Conservation (phyloP, 1,140 invertebrate genomes). For the fruit fly (Drosophila melanogaster) region DNA sequence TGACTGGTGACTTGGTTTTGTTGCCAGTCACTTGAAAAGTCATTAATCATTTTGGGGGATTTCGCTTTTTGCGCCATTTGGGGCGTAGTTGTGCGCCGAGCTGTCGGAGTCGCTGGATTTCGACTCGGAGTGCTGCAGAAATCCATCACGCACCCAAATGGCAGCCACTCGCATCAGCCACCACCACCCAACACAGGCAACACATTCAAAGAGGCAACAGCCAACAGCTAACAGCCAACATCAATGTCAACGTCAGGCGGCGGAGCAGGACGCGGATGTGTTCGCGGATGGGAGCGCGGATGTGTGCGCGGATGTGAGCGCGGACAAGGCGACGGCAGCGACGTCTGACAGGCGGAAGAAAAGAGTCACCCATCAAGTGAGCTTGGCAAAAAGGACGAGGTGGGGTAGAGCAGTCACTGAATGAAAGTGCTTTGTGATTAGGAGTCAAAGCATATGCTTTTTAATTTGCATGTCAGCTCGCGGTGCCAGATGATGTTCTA, state of each 20-base stretch:
- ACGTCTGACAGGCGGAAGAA: slow-evolving; percentile 65
- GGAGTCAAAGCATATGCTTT: slow-evolving; percentile 57
- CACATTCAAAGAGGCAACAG: slow-evolving; percentile 8
- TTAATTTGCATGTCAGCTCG: slow-evolving; percentile 59
- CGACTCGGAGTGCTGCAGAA: slow-evolving; percentile 56
- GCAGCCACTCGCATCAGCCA: slow-evolving; percentile 48
- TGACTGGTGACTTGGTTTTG: slow-evolving; percentile 63
- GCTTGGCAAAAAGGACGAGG: slow-evolving; percentile 6
- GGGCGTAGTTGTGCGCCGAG: slow-evolving; percentile 37
- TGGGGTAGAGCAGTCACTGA: slow-evolving; percentile 8
- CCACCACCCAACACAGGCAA: slow-evolving; percentile 19
- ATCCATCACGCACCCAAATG: slow-evolving; percentile 71
- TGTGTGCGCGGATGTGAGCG: slow-evolving; percentile 44
- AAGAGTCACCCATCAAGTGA: slow-evolving; percentile 54
- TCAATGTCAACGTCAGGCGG: slow-evolving; percentile 72
- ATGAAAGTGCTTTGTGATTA: slow-evolving; percentile 59
- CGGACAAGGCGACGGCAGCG: slow-evolving; percentile 55
- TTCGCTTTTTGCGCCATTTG: slow-evolving; percentile 50
- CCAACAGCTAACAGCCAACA: slow-evolving; percentile 65
- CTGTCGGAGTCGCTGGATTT: slow-evolving; percentile 53
- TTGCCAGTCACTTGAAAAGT: slow-evolving; percentile 82
- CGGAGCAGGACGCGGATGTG: slow-evolving; percentile 42
- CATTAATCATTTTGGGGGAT: slow-evolving; percentile 79
- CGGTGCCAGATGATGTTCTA: slow-evolving; percentile 25
- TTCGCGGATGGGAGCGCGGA: slow-evolving; percentile 9